A percentile compares a stretch with the other conserved stretches of the same genome.
Evolutionary conservation across 2,113 vertebrate genomes (phyloP).

Genomic region (Cephalopterus ornatus): DNA sequence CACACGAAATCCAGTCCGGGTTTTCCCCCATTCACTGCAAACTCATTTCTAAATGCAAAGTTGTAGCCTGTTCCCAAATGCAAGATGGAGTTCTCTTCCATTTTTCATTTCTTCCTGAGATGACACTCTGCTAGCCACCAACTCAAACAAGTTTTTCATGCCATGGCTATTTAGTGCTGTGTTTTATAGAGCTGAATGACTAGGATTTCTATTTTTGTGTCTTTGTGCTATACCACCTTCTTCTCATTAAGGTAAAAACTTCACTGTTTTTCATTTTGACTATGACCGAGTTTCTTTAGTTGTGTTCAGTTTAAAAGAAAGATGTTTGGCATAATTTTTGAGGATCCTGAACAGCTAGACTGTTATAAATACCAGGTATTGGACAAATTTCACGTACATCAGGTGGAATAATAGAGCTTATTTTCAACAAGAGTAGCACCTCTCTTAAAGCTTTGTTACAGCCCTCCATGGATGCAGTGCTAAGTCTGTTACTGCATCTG

Average conservation of each 20-base stretch:
- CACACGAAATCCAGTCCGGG: too few relatives aligned
- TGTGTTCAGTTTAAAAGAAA: neutral
- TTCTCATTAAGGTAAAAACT: neutral
- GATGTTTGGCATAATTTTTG: neutral
- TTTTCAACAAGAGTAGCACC: neutral
- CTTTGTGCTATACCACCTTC: fast-evolving
- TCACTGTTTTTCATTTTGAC: neutral
- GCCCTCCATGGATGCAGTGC: fast-evolving
- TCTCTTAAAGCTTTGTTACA: neutral
- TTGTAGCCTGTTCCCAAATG: neutral
- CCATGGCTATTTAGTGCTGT: neutral
- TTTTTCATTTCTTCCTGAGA: neutral
- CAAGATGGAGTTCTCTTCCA: neutral
- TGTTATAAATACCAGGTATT: neutral
- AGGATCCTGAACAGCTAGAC: neutral
- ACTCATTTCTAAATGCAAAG: neutral
- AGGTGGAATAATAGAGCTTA: neutral
- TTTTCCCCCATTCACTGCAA: too few relatives aligned
- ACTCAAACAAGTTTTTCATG: neutral
- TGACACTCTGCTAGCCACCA: neutral
- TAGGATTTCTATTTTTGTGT: neutral
- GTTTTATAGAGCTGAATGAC: neutral
- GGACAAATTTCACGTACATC: neutral
- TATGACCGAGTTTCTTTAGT: neutral
- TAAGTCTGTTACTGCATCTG: neutral